Conservation (phyloP, 2,113 vertebrate species). For the Trematomus loennbergii region DNA sequence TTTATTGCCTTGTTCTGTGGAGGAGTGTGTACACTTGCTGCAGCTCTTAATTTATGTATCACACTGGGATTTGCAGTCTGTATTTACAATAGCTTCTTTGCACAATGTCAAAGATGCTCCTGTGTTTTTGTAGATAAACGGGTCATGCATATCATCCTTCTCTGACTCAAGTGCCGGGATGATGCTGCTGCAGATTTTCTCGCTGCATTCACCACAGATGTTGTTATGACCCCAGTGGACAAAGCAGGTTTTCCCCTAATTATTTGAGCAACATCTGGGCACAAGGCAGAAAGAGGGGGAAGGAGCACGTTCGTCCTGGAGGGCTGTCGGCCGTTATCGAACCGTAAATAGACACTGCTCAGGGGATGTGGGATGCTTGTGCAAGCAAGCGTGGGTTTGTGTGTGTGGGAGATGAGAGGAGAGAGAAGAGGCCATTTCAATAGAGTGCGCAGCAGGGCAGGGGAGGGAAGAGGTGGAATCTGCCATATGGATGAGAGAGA, state of each 20-base stretch:
- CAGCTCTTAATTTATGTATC: constrained; percentile 42
- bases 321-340: constrained; percentile 67
- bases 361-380: constrained; percentile 71
- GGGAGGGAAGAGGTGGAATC: constrained; percentile 67
- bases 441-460: constrained; percentile 64
- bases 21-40: constrained; percentile 42
- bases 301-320: constrained; percentile 53
- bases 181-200: constrained; percentile 39
- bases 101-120: constrained; percentile 25
- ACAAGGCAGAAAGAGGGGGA: constrained; percentile 42
- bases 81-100: constrained; percentile 25
- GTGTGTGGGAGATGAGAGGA: constrained; percentile 36
- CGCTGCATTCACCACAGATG: constrained; percentile 50
- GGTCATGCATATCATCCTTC: constrained; percentile 24
- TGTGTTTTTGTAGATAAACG: constrained; percentile 31
- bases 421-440: constrained; percentile 67
- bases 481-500: constrained; percentile 74
- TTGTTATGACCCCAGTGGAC: constrained; percentile 63
- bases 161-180: constrained; percentile 1
- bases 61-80: constrained; percentile 29
- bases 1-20: constrained; percentile 68
- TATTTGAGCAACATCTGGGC: constrained; percentile 76
- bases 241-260: constrained; percentile 61
- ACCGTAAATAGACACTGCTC: constrained; percentile 78
- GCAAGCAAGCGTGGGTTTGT: constrained; percentile 72